Conservation (phyloP, 1,140 invertebrate genomes). For the Tetramorium simillimum region DNA sequence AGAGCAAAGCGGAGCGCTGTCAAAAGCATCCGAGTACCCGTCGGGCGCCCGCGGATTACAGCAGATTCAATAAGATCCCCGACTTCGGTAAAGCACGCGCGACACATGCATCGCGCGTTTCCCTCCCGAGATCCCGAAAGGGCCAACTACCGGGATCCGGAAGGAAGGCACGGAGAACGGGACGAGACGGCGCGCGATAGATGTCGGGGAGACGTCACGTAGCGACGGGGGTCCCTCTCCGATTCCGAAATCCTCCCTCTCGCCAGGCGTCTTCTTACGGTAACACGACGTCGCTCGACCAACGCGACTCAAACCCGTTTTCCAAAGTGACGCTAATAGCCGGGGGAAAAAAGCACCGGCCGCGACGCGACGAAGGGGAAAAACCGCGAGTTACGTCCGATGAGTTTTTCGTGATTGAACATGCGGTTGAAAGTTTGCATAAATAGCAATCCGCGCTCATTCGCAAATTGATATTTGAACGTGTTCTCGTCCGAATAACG, state of each 20-base stretch:
- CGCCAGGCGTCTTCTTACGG: not conserved
- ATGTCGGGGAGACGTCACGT: conserved; percentile 39
- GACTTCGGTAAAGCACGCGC: conserved; percentile 5
- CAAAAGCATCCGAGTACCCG: conserved; percentile 53
- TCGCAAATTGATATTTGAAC: conserved; percentile 21
- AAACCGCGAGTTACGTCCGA: not conserved
- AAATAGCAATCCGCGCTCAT: not conserved
- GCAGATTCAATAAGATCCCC: conserved; percentile 56
- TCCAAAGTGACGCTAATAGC: conserved; percentile 1
- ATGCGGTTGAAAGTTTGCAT: not conserved
- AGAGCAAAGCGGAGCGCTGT: conserved; percentile 29
- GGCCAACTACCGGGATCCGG: conserved; percentile 45
- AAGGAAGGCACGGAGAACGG: not conserved
- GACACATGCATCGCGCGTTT: conserved; percentile 51
- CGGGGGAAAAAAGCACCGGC: not conserved
- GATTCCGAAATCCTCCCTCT: conserved; percentile 14
- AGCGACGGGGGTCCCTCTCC: not conserved
- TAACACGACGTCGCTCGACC: not conserved
- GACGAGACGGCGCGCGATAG: not conserved
- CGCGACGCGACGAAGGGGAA: not conserved
- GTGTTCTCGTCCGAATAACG: not conserved
- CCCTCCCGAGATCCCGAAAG: conserved; percentile 27
- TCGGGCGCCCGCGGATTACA: conserved; percentile 33
- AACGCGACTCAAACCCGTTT: not conserved
- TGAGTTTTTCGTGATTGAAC: not conserved